These are phyloP conservation scores for Taxidea taxus DNA, from an alignment of 2,113 vertebrate species.

Conservation along the genomic window DNA sequence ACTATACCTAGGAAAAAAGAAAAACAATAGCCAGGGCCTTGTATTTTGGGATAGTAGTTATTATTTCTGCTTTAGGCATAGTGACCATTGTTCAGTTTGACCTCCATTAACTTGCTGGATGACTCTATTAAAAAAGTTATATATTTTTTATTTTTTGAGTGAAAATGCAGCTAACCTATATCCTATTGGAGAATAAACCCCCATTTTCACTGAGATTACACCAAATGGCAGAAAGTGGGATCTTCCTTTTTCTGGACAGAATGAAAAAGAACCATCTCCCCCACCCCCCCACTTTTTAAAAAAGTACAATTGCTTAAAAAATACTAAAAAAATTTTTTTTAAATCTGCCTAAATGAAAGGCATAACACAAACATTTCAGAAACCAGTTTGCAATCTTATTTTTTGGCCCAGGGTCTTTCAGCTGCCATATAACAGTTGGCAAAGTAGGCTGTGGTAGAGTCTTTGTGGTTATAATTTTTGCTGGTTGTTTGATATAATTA, in stretches of 20 bases:
- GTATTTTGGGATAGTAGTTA: background rate
- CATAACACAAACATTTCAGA: background rate
- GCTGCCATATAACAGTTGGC: background rate
- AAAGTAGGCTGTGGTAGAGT: background rate
- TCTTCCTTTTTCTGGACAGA: background rate
- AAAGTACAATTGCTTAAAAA: background rate
- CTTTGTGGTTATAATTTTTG: background rate
- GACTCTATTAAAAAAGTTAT: background rate
- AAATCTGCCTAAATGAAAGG: background rate
- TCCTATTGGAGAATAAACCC: constrained; percentile 17
- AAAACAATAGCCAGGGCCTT: background rate
- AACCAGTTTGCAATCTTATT: background rate
- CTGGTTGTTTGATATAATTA: background rate
- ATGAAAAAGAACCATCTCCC: background rate
- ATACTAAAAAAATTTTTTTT: background rate
- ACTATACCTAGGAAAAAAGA: background rate
- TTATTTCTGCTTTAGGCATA: background rate
- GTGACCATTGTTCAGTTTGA: background rate
- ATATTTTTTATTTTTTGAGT: background rate
- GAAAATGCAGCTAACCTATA: background rate
- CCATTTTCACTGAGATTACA: background rate
- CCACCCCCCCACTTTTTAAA: background rate
- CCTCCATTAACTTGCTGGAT: constrained; percentile 47
- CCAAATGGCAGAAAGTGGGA: background rate
- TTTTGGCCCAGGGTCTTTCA: background rate